Conservation (phyloP, 1,140 invertebrate genomes). For the Plodia interpunctella region DNA sequence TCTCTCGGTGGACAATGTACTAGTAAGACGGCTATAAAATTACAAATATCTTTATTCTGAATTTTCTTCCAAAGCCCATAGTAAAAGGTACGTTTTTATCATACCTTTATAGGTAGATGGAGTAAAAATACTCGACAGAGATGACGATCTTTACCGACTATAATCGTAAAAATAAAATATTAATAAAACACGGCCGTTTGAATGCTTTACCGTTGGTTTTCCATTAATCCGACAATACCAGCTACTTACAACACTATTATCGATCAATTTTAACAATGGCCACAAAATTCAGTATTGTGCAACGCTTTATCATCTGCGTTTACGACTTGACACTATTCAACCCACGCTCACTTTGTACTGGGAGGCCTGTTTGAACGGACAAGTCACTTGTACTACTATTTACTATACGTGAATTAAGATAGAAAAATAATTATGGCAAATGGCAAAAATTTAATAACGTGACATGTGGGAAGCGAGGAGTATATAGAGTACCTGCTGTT, state of each 20-base stretch:
- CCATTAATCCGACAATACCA: not conserved
- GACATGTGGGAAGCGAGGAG: no score
- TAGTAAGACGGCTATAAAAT: no score
- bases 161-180: not conserved
- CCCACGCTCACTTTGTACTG: not conserved
- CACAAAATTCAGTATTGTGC: conserved; percentile 10
- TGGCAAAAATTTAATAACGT: no score
- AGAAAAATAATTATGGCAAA: no score
- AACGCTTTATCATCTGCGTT: conserved; percentile 4
- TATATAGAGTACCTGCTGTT: no score
- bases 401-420: no score
- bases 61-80: no score
- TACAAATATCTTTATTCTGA: no score
- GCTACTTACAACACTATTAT: conserved; percentile 9
- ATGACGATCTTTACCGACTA: no score
- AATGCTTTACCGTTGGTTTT: not conserved
- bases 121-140: not conserved
- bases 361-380: conserved; percentile 1
- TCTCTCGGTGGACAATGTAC: no score
- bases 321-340: conserved; percentile 4
- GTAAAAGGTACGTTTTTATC: no score
- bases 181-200: not conserved
- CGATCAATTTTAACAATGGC: conserved; percentile 13
- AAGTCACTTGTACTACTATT: not conserved
- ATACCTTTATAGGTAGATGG: not conserved